These are phyloP conservation scores for Leptarthrus brevirostris DNA, from an alignment of 2,888 invertebrate genomes.

Conservation along the genomic window DNA sequence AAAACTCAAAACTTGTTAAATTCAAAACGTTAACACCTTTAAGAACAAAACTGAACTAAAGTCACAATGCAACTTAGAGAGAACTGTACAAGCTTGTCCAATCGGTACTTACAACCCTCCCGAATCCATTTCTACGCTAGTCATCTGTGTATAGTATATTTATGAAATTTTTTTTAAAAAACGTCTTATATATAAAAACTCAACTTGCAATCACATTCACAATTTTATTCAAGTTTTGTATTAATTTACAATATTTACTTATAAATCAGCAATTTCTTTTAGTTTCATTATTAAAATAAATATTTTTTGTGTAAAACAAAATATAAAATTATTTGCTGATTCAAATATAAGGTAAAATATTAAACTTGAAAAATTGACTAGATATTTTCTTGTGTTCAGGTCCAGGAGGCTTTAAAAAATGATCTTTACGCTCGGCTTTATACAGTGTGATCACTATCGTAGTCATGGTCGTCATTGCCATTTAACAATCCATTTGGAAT, in stretches of 20 bases:
- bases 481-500: slow-evolving; percentile 59
- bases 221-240: slow-evolving; percentile 27
- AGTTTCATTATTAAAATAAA: neutral
- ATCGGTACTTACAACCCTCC: no score
- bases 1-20: no score
- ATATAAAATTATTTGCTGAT: slow-evolving; percentile 11
- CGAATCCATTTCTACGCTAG: no score
- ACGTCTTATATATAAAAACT: no score
- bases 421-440: neutral
- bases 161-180: no score
- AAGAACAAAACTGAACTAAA: no score
- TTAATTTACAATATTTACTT: slow-evolving; percentile 15
- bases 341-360: neutral
- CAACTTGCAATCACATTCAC: neutral
- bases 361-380: slow-evolving; percentile 19
- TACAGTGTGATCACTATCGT: slow-evolving; percentile 46
- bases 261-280: slow-evolving; percentile 1
- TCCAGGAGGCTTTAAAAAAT: neutral
- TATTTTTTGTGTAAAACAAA: neutral
- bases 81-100: no score
- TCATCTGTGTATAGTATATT: no score
- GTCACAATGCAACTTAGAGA: no score
- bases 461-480: slow-evolving; percentile 31
- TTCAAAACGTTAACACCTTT: no score
- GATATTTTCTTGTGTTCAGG: neutral